Conservation (phyloP, 2,888 invertebrate genomes). For the Cerastis rubricosa region DNA sequence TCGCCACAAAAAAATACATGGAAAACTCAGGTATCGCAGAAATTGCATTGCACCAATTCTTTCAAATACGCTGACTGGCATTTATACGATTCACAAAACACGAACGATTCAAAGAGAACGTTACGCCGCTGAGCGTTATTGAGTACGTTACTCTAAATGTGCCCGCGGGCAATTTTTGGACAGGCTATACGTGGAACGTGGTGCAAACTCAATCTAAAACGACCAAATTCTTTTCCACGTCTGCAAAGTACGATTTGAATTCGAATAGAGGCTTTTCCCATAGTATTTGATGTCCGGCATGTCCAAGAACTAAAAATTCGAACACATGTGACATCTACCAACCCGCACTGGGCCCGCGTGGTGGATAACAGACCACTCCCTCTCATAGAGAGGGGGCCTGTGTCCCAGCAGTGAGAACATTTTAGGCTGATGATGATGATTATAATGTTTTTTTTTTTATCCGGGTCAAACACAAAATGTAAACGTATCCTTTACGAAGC, state of each 20-base stretch:
- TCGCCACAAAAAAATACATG: background rate
- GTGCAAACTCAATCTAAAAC: conserved; percentile 27
- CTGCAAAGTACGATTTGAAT: background rate
- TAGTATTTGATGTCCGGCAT: no score
- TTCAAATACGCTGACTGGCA: conserved; percentile 38
- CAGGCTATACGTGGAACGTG: conserved; percentile 12
- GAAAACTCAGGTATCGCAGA: conserved; percentile 20
- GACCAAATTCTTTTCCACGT: conserved; percentile 32
- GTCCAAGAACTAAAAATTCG: no score
- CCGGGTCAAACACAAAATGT: background rate
- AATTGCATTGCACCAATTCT: conserved; percentile 30
- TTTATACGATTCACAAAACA: conserved; percentile 50
- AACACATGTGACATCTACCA: no score
- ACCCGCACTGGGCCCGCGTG: no score
- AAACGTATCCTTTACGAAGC: no score
- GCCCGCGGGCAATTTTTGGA: conserved; percentile 49
- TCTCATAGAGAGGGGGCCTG: no score
- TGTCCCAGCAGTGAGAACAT: no score
- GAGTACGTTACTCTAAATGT: conserved; percentile 54
- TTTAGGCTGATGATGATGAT: no score
- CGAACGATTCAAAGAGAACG: conserved; percentile 47
- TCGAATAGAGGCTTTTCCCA: background rate
- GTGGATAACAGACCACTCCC: no score
- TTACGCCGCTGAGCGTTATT: conserved; percentile 27
- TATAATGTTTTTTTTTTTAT: no score